Percentiles rank a stretch among this genome's conserved stretches.
These are phyloP conservation scores for Agrypnia vestita DNA, from an alignment of 1,140 invertebrate genomes.

Conservation along the genomic window DNA sequence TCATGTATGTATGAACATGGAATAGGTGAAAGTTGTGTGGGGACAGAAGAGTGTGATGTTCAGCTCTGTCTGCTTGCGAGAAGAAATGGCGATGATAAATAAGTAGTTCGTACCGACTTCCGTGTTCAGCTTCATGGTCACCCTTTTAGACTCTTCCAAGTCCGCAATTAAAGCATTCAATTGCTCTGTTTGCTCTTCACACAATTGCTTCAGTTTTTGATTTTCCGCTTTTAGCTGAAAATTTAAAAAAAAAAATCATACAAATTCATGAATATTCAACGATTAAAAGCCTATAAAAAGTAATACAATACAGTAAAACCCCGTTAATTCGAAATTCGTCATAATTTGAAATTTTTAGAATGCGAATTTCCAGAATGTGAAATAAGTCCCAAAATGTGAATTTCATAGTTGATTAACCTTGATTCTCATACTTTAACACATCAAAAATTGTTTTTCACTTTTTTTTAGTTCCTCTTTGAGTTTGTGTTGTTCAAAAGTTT, in stretches of 20 bases:
- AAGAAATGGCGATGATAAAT: not conserved
- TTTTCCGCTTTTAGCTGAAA: conserved; percentile 56
- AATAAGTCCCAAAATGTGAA: too few species aligned
- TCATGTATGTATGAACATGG: too few species aligned
- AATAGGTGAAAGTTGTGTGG: not conserved
- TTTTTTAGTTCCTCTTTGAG: too few species aligned
- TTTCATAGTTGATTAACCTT: not conserved
- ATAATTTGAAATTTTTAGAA: too few species aligned
- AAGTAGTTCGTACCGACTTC: conserved; percentile 50
- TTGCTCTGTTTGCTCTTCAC: conserved; percentile 48
- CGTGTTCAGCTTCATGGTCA: conserved; percentile 47
- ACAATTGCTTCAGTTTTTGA: conserved; percentile 42
- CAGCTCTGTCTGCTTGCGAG: not conserved
- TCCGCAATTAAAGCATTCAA: conserved; percentile 40
- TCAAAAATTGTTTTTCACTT: not conserved
- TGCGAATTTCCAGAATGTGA: too few species aligned
- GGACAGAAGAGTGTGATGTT: not conserved
- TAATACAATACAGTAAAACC: conserved; percentile 4
- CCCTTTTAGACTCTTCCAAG: conserved; percentile 51
- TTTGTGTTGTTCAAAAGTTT: too few species aligned
- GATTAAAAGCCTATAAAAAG: not conserved
- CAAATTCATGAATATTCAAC: not conserved
- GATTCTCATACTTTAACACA: too few species aligned
- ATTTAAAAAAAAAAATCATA: conserved; percentile 41
- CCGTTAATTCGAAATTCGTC: too few species aligned